phyloP scores from a whole-genome alignment of 2,113 vertebrate genomes.

The Calidris pugnax region DNA sequence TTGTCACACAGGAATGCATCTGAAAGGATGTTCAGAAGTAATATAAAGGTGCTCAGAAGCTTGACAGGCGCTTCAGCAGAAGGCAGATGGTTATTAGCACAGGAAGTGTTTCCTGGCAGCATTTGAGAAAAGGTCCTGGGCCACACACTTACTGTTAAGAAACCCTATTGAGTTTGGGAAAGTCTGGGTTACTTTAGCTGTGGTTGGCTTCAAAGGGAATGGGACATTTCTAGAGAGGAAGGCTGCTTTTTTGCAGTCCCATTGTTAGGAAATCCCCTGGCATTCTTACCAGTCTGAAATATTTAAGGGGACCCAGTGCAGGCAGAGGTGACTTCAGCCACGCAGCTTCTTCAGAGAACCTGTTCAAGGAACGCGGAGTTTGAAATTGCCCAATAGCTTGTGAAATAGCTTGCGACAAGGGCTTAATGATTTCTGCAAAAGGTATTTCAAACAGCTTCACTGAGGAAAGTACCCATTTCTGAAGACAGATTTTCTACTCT shows the following conservation, averaged over 20 bases:
- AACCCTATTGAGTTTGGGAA: not conserved
- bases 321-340: constrained; percentile 25
- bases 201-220: not conserved
- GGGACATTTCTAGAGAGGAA: not conserved
- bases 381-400: constrained; percentile 64
- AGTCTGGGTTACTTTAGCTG: not conserved
- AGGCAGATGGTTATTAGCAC: not conserved
- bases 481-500: not conserved
- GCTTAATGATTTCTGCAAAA: constrained; percentile 51
- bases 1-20: not conserved
- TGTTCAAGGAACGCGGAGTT: constrained; percentile 50
- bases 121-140: not conserved
- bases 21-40: not conserved
- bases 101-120: not conserved
- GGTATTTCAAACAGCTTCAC: constrained; percentile 27
- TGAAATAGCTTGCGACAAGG: constrained; percentile 53
- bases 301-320: not conserved
- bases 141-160: not conserved
- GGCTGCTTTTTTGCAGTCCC: not conserved
- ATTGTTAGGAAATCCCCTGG: not conserved
- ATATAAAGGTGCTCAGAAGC: not conserved
- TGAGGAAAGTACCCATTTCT: constrained; percentile 5
- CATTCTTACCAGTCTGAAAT: not conserved
- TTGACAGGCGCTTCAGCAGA: not conserved
- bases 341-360: constrained; percentile 42